Evolutionary conservation across 2,113 vertebrate genomes (phyloP).

Genomic region (Melierax canorus): DNA sequence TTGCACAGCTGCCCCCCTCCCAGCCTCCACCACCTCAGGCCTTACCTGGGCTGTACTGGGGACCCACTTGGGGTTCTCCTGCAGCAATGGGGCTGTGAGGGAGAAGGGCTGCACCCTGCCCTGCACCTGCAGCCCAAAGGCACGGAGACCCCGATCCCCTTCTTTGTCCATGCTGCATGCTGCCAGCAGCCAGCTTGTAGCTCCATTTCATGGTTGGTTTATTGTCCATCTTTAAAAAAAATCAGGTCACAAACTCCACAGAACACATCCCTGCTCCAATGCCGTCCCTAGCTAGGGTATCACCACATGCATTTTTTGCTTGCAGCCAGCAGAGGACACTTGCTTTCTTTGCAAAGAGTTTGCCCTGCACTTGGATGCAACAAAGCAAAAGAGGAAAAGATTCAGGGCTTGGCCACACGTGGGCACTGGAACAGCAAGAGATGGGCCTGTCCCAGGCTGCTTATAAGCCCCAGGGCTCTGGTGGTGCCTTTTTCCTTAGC

Average conservation of each 20-base stretch:
- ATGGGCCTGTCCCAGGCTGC: neutral
- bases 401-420: neutral
- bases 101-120: neutral
- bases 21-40: neutral
- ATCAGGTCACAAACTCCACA: neutral
- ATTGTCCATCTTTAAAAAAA: neutral
- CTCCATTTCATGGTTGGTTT: neutral
- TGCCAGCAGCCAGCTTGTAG: neutral
- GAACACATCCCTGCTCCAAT: neutral
- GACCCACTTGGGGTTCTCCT: neutral
- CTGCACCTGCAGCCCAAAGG: neutral
- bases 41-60: neutral
- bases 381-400: neutral
- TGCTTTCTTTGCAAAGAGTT: neutral
- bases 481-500: neutral
- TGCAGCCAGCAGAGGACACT: slow-evolving; percentile 54
- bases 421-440: neutral
- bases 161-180: neutral
- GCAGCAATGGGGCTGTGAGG: neutral
- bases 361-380: neutral
- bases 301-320: neutral
- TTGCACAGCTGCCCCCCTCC: neutral
- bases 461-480: neutral
- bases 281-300: neutral
- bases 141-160: neutral